Base-by-base conservation (phyloP, 2,113 vertebrate genomes). In the Coptodon bakossiorum region DNA sequence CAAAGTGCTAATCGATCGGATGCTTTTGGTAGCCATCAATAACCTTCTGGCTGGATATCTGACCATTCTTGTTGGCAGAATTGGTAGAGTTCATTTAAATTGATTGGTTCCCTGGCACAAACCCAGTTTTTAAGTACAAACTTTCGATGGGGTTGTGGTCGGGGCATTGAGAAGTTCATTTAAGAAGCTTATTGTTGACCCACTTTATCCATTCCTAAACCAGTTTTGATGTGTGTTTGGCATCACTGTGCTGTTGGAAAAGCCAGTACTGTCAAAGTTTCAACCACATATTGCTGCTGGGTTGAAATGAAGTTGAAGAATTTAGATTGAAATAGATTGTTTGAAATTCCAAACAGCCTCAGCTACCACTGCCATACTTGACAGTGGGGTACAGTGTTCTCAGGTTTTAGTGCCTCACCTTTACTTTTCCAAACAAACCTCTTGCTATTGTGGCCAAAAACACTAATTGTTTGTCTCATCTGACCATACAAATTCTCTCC, bases 131-230 rank as follows among this genome's bases (percentile, higher is more conserved):
- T 38, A 66, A 38, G 61, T n/a, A 22, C 34, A 66, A 22, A 66
- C 10, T 38, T 22, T 0, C 0, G 0, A 38, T 38, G 19, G 0
- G 34, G 61, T 38, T 66, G 61, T 66, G 34, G 61, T 38, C 0
- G 2, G 17, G 31, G 34, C 61, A 66, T 38, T 66, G 34, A 38
- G 63, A 71, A 71, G 63, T 36, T n/a, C 5, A 24, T 68, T 68
- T 22, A 38, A 68, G 7, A 68, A 40, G 63, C 36, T 22, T 68
- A 1, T 40, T 71, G 66, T 13, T 38, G 6, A 66, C 34, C 19
- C 34, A 38, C 34, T 13, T 66, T 13, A 38, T 66, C 61, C 34
- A 13, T 22, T 13, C 61, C 34, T 66, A 66, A 66, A 38, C 61
- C 61, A 22, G 19, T 66, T 66, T 66, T 36, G 17, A n/a, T 66